These are phyloP conservation scores for Chelonoidis abingdonii DNA, from an alignment of 2,113 vertebrate genomes.

Conservation along the genomic window DNA sequence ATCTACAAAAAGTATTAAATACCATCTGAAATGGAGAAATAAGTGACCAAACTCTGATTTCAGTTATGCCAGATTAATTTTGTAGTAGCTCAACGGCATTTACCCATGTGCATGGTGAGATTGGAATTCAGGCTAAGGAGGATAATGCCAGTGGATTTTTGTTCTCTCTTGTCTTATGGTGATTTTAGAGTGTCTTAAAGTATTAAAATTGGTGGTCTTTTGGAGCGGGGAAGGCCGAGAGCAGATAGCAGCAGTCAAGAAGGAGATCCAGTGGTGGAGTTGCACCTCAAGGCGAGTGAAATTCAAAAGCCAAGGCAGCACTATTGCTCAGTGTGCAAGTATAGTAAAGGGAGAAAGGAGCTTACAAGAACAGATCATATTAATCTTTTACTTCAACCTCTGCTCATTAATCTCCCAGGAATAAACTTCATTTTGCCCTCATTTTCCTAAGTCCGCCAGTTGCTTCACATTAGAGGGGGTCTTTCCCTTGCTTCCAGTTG, in stretches of 20 bases:
- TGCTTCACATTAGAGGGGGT: neutral
- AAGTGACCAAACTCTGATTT: neutral
- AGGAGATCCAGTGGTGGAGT: neutral
- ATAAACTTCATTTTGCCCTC: slow-evolving; percentile 12
- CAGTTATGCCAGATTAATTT: neutral
- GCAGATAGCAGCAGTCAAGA: neutral
- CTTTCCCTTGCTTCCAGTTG: neutral
- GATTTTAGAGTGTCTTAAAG: neutral
- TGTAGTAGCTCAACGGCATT: neutral
- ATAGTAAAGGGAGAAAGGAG: slow-evolving; percentile 9
- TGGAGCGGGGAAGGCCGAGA: neutral
- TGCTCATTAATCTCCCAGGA: slow-evolving; percentile 47
- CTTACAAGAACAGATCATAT: slow-evolving; percentile 48
- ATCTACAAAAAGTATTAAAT: neutral
- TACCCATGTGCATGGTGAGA: neutral
- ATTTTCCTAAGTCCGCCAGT: neutral
- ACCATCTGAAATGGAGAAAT: neutral
- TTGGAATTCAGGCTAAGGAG: neutral
- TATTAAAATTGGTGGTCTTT: neutral
- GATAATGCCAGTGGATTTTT: neutral
- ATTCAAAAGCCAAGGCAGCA: neutral
- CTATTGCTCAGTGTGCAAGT: neutral
- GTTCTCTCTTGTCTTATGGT: neutral
- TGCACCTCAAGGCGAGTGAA: slow-evolving; percentile 6
- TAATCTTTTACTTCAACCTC: slow-evolving; percentile 43